Percentiles rank a stretch among this genome's conserved stretches.
phyloP scores from a whole-genome alignment of 1,140 invertebrate genomes.

The Eurosta solidaginis region DNA sequence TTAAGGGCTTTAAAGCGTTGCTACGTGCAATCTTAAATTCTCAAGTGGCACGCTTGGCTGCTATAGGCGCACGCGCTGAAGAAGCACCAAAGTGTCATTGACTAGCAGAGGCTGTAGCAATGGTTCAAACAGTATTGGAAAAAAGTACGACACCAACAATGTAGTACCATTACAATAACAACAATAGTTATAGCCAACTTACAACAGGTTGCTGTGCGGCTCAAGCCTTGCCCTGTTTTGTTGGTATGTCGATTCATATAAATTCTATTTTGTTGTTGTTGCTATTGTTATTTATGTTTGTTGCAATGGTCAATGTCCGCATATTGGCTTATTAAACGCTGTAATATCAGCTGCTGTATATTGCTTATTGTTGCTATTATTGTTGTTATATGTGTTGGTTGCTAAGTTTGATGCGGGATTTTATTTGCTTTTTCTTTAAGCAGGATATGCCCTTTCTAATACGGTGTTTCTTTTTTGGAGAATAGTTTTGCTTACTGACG shows the following conservation, averaged over 20 bases:
- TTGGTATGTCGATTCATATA: background rate
- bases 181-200: conserved; percentile 17
- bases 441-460: no score
- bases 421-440: background rate
- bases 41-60: background rate
- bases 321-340: background rate
- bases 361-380: background rate
- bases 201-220: conserved; percentile 41
- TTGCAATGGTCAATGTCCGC: background rate
- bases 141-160: background rate
- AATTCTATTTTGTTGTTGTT: background rate
- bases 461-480: background rate
- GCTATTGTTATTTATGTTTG: background rate
- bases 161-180: background rate
- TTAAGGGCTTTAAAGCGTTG: background rate
- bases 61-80: background rate
- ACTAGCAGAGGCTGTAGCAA: conserved; percentile 46
- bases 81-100: conserved; percentile 50
- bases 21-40: background rate
- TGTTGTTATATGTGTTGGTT: background rate
- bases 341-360: background rate
- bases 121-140: background rate
- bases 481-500: conserved; percentile 34
- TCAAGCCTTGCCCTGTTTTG: background rate
- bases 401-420: background rate